Conservation (phyloP, 2,113 vertebrate genomes). For the Serilophus lunatus region DNA sequence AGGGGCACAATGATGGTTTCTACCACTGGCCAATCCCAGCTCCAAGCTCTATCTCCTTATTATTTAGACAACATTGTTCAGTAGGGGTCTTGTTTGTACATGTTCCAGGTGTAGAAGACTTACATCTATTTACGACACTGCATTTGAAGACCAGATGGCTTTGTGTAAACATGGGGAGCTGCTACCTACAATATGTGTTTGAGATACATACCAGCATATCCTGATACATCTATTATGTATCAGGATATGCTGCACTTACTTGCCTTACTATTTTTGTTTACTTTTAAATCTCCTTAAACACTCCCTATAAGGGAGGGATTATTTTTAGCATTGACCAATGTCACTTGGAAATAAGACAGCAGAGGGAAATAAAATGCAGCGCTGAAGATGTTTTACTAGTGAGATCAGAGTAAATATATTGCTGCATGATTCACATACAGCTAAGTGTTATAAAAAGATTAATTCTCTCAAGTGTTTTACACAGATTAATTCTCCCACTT, state of each 20-base stretch:
- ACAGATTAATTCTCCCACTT: neutral
- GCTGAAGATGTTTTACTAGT: neutral
- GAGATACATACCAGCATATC: neutral
- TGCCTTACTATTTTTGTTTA: neutral
- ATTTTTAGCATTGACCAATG: neutral
- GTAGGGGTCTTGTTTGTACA: neutral
- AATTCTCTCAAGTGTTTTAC: neutral
- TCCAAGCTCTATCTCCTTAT: neutral
- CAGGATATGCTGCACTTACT: neutral
- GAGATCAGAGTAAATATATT: slow-evolving; percentile 4
- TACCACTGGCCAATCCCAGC: neutral
- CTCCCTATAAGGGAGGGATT: neutral
- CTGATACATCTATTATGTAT: neutral
- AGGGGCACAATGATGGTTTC: neutral
- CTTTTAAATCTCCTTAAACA: neutral
- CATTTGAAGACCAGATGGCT: neutral
- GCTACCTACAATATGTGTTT: neutral
- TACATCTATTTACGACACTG: neutral
- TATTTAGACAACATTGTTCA: accelerated
- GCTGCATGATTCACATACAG: neutral
- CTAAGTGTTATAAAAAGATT: neutral
- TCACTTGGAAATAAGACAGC: neutral
- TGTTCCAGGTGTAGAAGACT: neutral
- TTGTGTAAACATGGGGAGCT: neutral
- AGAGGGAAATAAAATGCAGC: slow-evolving; percentile 1